Evolutionary conservation across 2,113 vertebrate genomes (phyloP), one percentile per base, ranked within the genome.

Genomic region (Nipponia nippon): DNA sequence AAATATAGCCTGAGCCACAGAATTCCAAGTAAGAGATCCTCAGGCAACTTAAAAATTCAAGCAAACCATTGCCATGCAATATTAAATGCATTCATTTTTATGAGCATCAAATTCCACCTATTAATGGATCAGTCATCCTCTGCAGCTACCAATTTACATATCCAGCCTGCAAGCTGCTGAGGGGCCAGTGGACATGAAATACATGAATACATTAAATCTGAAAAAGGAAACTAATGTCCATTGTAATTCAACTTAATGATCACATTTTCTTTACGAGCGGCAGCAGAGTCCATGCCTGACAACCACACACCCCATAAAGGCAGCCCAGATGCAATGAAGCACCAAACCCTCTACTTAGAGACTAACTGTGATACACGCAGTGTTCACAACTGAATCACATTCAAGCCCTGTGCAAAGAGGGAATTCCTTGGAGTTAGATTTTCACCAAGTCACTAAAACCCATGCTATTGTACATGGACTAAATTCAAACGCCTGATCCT

Each of bases 61-160:
- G 85, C 21, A 89, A 89, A 67, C 87, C n/a, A 92, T 27, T 87
- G 65, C 89, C 83, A 55, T 52, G 16, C 58, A 88, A 93, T 84
- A 55, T 95, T 81, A 93, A 83, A 91, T 86, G 77, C 73, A 75
- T 90, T 91, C 63, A 73, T 93, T 87, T 96, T 88, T 85, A 90
- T 16, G 29, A 88, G 73, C 77, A 97, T 95, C 89, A 91, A 71
- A 96, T 95, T 90, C 87, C 50, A 78, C 76, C 86, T 83, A 61
- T 78, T 95, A 96, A 94, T 71, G 89, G 77, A 92, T 86, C 92
- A 72, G 77, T 83, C 95, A 81, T 81, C 76, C 73, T 89, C 73
- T 91, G 89, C 77, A 93, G 94, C 79, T 76, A 63, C 87, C 19
- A 38, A 89, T 95, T 96, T 93, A 86, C 96, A 97, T 87, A 83